Conservation (phyloP, 1,140 invertebrate genomes). For the Drosophila triauraria region DNA sequence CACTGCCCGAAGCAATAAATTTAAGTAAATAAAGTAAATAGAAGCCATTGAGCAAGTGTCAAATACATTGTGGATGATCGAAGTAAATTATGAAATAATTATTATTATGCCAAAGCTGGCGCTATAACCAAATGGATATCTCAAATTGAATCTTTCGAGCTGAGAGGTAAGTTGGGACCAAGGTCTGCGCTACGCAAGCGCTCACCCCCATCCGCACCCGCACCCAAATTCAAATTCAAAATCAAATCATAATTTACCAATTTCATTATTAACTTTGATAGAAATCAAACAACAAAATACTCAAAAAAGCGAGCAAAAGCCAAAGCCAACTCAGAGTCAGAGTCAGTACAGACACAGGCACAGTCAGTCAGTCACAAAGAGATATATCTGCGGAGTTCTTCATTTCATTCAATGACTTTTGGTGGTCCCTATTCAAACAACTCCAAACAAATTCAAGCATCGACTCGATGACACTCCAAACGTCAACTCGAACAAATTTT, state of each 20-base stretch:
- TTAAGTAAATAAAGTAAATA: slow-evolving; percentile 58
- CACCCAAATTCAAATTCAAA: not conserved
- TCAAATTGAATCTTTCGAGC: slow-evolving; percentile 75
- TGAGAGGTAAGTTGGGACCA: slow-evolving; percentile 68
- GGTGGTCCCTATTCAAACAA: slow-evolving; percentile 83
- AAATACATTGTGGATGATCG: slow-evolving; percentile 68
- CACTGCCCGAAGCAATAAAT: slow-evolving; percentile 12
- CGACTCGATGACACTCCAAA: slow-evolving; percentile 78
- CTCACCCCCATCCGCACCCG: slow-evolving; percentile 50
- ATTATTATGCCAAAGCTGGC: slow-evolving; percentile 53
- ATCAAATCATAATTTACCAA: slow-evolving; percentile 72
- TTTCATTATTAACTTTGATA: slow-evolving; percentile 83
- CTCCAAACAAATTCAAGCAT: slow-evolving; percentile 81
- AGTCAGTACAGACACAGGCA: slow-evolving; percentile 19
- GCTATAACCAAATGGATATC: slow-evolving; percentile 73
- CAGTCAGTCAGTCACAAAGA: slow-evolving; percentile 30
- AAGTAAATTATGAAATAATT: slow-evolving; percentile 58
- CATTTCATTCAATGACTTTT: slow-evolving; percentile 84
- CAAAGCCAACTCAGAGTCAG: slow-evolving; percentile 36
- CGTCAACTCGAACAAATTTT: slow-evolving; percentile 79
- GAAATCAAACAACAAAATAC: slow-evolving; percentile 83
- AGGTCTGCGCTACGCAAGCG: slow-evolving; percentile 35
- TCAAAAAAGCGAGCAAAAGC: slow-evolving; percentile 61
- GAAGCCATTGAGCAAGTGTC: slow-evolving; percentile 65
- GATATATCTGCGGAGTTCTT: slow-evolving; percentile 75